Percentiles rank a stretch among this genome's conserved stretches.
Conservation (phyloP, 2,888 invertebrate species). For the Leptopilina drosophilae region DNA sequence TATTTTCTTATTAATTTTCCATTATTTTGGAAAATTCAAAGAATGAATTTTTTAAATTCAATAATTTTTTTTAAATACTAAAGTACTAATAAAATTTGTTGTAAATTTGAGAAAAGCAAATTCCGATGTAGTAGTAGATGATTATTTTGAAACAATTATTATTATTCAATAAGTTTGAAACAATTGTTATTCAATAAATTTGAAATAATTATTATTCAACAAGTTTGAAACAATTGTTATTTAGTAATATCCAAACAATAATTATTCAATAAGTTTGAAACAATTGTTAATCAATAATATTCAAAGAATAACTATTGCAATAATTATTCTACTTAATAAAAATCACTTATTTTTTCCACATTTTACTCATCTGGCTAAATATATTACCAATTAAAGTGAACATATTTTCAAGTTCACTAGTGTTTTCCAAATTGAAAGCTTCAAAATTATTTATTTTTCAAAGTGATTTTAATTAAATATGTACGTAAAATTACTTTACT, state of each 20-base stretch:
- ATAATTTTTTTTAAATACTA: not conserved
- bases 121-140: not conserved
- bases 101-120: not conserved
- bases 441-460: not conserved
- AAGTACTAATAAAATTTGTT: not conserved
- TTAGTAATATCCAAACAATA: not conserved
- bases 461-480: too few species aligned
- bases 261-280: too few species aligned
- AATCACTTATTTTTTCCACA: not conserved
- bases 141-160: not conserved
- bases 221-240: not conserved
- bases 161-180: not conserved
- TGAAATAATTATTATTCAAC: too few species aligned
- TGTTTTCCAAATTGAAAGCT: conserved; percentile 19
- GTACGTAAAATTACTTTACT: too few species aligned
- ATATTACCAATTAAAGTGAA: not conserved
- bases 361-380: not conserved
- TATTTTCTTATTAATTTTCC: too few species aligned
- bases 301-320: not conserved
- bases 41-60: too few species aligned
- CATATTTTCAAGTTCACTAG: not conserved
- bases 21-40: too few species aligned
- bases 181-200: not conserved
- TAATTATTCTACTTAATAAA: not conserved
- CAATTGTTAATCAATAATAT: not conserved